These are phyloP conservation scores for Chloropsis hardwickii DNA, from an alignment of 2,113 vertebrate species.

Conservation along the genomic window DNA sequence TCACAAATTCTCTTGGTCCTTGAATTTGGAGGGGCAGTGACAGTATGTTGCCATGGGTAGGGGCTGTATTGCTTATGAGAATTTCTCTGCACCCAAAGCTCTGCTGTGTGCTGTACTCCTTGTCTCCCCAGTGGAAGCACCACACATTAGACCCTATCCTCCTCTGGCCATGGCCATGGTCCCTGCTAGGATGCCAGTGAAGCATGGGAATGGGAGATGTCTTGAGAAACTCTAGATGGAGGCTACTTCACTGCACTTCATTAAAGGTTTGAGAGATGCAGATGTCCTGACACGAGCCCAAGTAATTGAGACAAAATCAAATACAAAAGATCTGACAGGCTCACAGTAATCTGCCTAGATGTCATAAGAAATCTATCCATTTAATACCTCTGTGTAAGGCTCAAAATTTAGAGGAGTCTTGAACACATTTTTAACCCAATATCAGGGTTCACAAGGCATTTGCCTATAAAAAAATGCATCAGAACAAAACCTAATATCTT, in stretches of 20 bases:
- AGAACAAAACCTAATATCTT: neutral
- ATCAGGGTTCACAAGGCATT: neutral
- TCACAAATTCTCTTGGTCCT: neutral
- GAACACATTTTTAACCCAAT: neutral
- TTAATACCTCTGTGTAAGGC: neutral
- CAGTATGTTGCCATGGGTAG: too few species aligned
- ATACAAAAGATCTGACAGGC: neutral
- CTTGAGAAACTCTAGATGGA: neutral
- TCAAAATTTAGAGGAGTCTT: neutral
- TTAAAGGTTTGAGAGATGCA: neutral
- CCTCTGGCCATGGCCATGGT: neutral
- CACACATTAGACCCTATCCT: rapidly evolving
- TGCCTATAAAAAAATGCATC: neutral
- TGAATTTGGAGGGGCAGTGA: neutral
- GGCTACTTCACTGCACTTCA: neutral
- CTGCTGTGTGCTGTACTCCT: neutral
- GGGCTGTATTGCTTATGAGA: rapidly evolving
- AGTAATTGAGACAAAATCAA: neutral
- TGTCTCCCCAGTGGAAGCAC: neutral
- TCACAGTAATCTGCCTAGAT: neutral
- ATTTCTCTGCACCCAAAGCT: neutral
- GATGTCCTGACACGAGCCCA: neutral
- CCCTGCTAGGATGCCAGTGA: neutral
- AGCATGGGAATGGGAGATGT: neutral
- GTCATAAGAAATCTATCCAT: neutral